These are phyloP conservation scores for Cottoperca gobio DNA, from an alignment of 2,797 vertebrate species.

Conservation along the genomic window DNA sequence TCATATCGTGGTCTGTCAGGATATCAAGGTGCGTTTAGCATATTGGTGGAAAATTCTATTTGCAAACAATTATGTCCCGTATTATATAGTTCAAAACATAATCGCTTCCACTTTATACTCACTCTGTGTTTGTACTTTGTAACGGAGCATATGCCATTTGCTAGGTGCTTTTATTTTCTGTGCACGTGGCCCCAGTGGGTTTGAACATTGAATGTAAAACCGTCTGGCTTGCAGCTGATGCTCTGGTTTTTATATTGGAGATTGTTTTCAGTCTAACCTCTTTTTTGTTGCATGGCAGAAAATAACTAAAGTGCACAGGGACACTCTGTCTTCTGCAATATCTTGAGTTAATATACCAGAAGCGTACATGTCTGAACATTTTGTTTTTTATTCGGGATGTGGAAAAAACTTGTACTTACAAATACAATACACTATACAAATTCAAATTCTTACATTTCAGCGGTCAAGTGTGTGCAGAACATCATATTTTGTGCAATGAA, in stretches of 20 bases:
- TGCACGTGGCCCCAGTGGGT: constrained; percentile 14
- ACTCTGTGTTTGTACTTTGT: constrained; percentile 23
- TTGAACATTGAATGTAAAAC: constrained; percentile 39
- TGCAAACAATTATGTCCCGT: constrained; percentile 52
- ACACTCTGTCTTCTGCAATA: neutral
- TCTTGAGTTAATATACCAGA: neutral
- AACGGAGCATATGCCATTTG: constrained; percentile 20
- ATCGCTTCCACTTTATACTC: constrained; percentile 32
- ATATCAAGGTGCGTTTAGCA: constrained; percentile 44
- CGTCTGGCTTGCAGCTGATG: constrained; percentile 44
- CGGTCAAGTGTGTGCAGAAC: neutral
- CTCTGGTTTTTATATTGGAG: neutral
- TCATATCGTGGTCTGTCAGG: constrained; percentile 38
- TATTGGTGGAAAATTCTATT: constrained; percentile 53
- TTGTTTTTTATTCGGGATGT: neutral
- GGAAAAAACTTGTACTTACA: too few relatives aligned
- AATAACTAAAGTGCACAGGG: neutral
- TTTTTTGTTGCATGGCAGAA: constrained; percentile 13
- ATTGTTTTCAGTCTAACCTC: constrained; percentile 8
- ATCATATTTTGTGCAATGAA: neutral
- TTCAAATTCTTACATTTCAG: neutral
- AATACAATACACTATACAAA: neutral
- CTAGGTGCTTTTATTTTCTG: constrained; percentile 48
- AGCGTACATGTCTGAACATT: neutral
- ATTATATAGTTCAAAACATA: constrained; percentile 41